Base-by-base conservation (phyloP, 2,797 vertebrate genomes). In the Meda fulgida region DNA sequence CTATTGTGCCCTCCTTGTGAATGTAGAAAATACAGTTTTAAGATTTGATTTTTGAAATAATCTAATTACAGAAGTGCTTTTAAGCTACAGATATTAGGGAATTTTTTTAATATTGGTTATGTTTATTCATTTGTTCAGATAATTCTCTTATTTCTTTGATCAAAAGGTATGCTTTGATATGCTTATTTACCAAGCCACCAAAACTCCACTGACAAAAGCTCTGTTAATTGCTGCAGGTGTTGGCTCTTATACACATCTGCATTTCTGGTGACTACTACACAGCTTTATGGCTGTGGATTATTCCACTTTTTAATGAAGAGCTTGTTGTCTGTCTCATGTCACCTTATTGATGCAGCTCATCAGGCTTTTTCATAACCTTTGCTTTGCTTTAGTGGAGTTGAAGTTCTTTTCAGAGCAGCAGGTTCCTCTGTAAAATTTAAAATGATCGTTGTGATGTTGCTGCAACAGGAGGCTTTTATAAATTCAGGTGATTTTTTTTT, bases 261-360 rank as follows among this genome's bases (percentile, higher is more conserved):
- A 6, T 43, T 78, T 78, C 38, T 65, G 3, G 38, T 78, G 38
- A 53, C 66, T 43, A 51, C 58, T 46, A 63, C 71, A 7, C 21
- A 51, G 60, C 31, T 53, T 40, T 65, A 10, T 78, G 31, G 8
- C 16, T 55, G 40, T 26, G 36, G 38, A 51, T 65, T 34, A 75
- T 34, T 40, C 11, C 8, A 38, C 58, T 65, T 78, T 78, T 78
- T 58, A 78, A 60, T 60, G 53, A 60, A 78, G 34, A 26, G n/a
- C 36, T 78, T 78, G 75, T 78, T 78, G 36, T 65, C 38, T 13
- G 55, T 78, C 58, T 78, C n/a, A 29, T 46, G 36, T 60, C 60
- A 31, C 63, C 58, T 78, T 46, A 63, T 31, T 78, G 38, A 78
- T 65, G 16, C n/a, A 65, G 58, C n/a, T 65, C 58, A 60, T 78